These are phyloP conservation scores for Aegithalos caudatus DNA, from an alignment of 2,113 vertebrate species.

Conservation along the genomic window DNA sequence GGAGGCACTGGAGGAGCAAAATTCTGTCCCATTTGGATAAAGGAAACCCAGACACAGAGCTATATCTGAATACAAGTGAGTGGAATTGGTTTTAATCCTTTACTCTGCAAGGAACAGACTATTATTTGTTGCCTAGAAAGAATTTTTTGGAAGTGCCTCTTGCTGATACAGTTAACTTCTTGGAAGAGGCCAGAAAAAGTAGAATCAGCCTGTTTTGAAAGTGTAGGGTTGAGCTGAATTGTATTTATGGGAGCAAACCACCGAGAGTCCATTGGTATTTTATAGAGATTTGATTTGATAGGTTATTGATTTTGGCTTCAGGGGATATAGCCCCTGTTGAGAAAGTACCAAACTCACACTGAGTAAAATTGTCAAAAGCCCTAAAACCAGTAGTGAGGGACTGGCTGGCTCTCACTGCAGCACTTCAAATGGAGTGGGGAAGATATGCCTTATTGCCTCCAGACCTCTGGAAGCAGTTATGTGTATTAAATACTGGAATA, in stretches of 20 bases:
- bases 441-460: slow-evolving; percentile 71
- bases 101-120: not conserved
- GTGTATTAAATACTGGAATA: slow-evolving; percentile 80
- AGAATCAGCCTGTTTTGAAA: slow-evolving; percentile 53
- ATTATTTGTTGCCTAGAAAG: slow-evolving; percentile 50
- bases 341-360: slow-evolving; percentile 71
- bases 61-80: not conserved
- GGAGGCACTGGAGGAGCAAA: not conserved
- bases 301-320: slow-evolving; percentile 80
- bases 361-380: slow-evolving; percentile 75
- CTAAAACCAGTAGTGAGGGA: slow-evolving; percentile 60
- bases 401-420: slow-evolving; percentile 40
- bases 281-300: slow-evolving; percentile 77
- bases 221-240: slow-evolving; percentile 50
- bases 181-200: slow-evolving; percentile 53
- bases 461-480: slow-evolving; percentile 77
- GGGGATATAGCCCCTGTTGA: slow-evolving; percentile 64
- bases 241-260: slow-evolving; percentile 68
- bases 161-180: slow-evolving; percentile 39
- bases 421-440: slow-evolving; percentile 68
- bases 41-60: not conserved
- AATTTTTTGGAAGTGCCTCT: slow-evolving; percentile 1
- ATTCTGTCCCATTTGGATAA: not conserved
- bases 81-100: not conserved
- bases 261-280: slow-evolving; percentile 68